A percentile compares a stretch with the other conserved stretches of the same genome.
Conservation (phyloP, 2,888 invertebrate species). For the Ariolimax columbianus region DNA sequence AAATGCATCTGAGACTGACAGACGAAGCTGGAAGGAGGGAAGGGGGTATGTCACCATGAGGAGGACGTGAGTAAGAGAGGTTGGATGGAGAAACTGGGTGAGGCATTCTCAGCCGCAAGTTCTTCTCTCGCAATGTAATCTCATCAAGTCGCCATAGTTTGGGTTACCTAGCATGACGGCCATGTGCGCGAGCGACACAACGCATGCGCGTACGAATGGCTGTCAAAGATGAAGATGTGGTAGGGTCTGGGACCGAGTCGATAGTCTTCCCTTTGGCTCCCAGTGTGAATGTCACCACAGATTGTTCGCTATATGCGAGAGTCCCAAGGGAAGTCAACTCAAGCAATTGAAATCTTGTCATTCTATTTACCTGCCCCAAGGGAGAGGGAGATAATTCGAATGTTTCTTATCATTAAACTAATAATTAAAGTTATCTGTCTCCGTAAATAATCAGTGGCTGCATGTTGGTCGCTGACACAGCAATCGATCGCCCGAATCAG, state of each 20-base stretch:
- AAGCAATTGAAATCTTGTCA: no score
- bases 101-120: background rate
- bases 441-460: no score
- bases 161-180: background rate
- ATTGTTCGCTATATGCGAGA: background rate
- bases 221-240: background rate
- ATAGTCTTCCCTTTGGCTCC: background rate
- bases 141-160: background rate
- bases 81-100: background rate
- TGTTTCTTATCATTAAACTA: no score
- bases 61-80: background rate
- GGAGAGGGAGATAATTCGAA: no score
- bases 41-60: background rate
- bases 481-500: no score
- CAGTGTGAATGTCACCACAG: background rate
- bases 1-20: background rate
- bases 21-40: background rate
- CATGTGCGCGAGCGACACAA: background rate
- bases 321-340: no score
- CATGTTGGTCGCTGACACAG: no score
- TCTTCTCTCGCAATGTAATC: background rate
- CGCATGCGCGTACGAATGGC: background rate
- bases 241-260: background rate
- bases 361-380: no score
- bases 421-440: no score